Base-by-base conservation (phyloP, 2,888 invertebrate species). In the Erebia palarica region DNA sequence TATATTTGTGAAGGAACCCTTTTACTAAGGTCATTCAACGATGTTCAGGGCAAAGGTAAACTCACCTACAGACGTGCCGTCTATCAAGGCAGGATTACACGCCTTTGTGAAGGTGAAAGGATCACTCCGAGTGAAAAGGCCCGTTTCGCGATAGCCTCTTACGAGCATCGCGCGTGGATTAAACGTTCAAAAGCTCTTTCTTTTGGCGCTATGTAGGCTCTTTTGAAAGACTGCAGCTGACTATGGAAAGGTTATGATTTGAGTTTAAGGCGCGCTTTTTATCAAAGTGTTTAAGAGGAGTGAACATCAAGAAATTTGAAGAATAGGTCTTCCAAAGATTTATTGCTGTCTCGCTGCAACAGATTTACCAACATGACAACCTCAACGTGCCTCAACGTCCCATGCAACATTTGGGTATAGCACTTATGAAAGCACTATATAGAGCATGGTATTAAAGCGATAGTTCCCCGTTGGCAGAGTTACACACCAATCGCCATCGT, bases 81-180 rank as follows among this genome's bases (percentile, higher is more conserved):
- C 65, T 16, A 65, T 65, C 65, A 65, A 53, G 27, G 53, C 65
- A 16, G 55, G 65, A 65, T 65, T 55, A 65, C 65, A 42, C 65
- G 65, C 42, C 55, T 65, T 65, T 65, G 65, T 65, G 53, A 5
- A 42, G 36, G 16, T 53, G 65, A 65, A 65, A 42, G 65, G 42
- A 47, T 14, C 44, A 47, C 49, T 47, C 9, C 18, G 2, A 9
- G 14, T 49, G 47, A 63, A 63, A 63, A 49, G 47, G 14, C 57
- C 14, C 57, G 57, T 58, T 18, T 18, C 11, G 61, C 49, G 63
- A 63, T 63, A 63, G 49, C 63, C 60, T 44, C 16, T 16, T 16
- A 16, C 21, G 13, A 16, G 18, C 47, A 13, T 21, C 21, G 49
- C 49, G 9, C 44, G 18, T 14, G 63, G 47, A 63, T 63, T 63